Evolutionary conservation across 2,888 invertebrate genomes (phyloP).

Genomic region (Allolobophora icterica): DNA sequence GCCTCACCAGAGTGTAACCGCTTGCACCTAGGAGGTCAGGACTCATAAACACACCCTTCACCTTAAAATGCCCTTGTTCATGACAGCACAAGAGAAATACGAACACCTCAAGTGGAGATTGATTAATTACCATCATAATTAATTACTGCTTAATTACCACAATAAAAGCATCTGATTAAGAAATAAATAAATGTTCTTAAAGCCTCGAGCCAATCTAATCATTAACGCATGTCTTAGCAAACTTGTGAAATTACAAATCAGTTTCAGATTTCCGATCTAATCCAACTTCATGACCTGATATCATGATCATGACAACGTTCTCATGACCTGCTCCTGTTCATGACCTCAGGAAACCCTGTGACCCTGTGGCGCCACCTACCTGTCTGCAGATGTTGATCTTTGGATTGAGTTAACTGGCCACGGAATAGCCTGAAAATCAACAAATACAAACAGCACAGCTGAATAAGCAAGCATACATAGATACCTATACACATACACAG

Average conservation of each 20-base stretch:
- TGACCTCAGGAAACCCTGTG: too few relatives aligned
- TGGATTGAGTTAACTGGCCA: slow-evolving; percentile 37
- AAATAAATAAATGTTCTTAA: background rate
- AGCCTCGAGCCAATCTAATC: background rate
- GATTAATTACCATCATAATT: background rate
- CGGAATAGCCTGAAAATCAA: slow-evolving; percentile 32
- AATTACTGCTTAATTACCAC: too few relatives aligned
- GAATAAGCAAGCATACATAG: background rate
- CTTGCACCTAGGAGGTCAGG: too few relatives aligned
- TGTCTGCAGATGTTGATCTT: slow-evolving; percentile 50
- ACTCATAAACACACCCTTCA: too few relatives aligned
- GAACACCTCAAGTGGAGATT: too few relatives aligned
- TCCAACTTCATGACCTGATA: background rate
- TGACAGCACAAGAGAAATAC: too few relatives aligned
- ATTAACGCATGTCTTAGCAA: background rate
- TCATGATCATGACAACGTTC: background rate
- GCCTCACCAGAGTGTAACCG: too few relatives aligned
- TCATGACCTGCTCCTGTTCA: background rate
- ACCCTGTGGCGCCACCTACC: slow-evolving; percentile 46
- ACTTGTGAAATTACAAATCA: background rate
- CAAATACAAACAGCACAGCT: background rate
- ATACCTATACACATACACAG: too few relatives aligned
- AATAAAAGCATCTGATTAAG: background rate
- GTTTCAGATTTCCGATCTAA: background rate
- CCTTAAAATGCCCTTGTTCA: too few relatives aligned